Base-by-base conservation (phyloP, 2,888 invertebrate species). In the Choreutis nemorana region DNA sequence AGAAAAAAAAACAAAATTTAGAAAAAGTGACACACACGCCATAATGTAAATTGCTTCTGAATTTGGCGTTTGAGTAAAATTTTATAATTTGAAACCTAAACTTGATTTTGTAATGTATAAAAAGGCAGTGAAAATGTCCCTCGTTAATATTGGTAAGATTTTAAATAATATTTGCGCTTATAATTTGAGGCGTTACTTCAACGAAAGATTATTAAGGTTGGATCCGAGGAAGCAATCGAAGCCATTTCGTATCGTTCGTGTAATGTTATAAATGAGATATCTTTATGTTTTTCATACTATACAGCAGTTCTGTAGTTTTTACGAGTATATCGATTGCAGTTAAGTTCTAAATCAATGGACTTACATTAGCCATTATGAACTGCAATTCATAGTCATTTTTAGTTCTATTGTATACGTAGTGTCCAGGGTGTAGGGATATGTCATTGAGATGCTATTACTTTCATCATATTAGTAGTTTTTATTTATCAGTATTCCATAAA, bases 21-120 rank as follows among this genome's bases (percentile, higher is more conserved):
- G 60, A 65, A 67, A 71, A 75, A 77, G 66, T 78, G 77, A 77
- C 77, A 78, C 77, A 78, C 78, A 78, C 78, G 77, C 78, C 77
- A 77, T 77, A 77, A 75, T 78, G 78, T 77, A 77, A 77, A 77
- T 78, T 71, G 67, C 64, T 65, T 70, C 61, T 70, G 57, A 58
- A 64, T 73, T 77, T 77, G 77, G 75, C 77, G 71, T 77, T 75
- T 70, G 57, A 59, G 63, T 61, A 61, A 63, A 63, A 65, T 55
- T 51, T 45, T 48, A 61, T 59, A 63, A 65, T 67, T 71, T 60
- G 44, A 66, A 66, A 70, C 43, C 64, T 55, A 42, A 52, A 55
- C 48, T 56, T 57, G 16, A 46, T 44, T 53, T 50, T 55, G 45
- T 46, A 59, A 54, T 59, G 54, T 61, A 52, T 48, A 61, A 38